Base-by-base conservation (phyloP, 2,113 vertebrate species). In the Deroptyus accipitrinus region DNA sequence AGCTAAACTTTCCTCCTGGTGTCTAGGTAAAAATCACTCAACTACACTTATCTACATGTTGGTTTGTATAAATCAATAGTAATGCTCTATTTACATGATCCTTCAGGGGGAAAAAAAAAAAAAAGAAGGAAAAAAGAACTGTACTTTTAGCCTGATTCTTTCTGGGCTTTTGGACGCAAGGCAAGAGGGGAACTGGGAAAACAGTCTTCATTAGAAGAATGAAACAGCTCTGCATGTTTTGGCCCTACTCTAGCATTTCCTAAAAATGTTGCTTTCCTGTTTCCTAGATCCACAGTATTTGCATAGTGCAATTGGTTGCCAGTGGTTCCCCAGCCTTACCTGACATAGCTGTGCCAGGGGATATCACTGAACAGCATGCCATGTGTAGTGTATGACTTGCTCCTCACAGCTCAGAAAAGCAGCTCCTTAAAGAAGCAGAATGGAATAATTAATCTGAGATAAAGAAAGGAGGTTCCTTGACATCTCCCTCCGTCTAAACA, bases 41-140 rank as follows among this genome's bases (percentile, higher is more conserved):
- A 0, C 17, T 73, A 14, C 17, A 4, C 46, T 76, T 30, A 48
- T 18, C 57, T 39, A 19, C 0, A 0, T 54, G 55, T 5, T 76
- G 86, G 48, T 18, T 44, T 14, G 8, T 46, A 6, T 24, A 81
- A 88, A 33, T 64, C 46, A 37, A 25, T 12, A 68, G 44, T 2
- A 57, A 48, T 25, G 15, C 22, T 75, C 55, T 68, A 20, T 64
- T 87, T 92, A 33, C 18, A 20, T 48, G 39, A 68, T 68, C 27
- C 63, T 55, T 39, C 30, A n/a, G 22, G 11, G 12, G 4, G 3
- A 14, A 5, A 14, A 46, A 35, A 35, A 57, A 69, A 12, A 9
- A 25, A 49, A 64, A 8, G 11, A 33, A 39, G 0, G 55, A 15
- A 35, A 35, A 35, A 59, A 59, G 57, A 59, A 6, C 11, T 2